Evolutionary conservation across 2,888 invertebrate genomes (phyloP).

Genomic region (Lycia hirtaria): DNA sequence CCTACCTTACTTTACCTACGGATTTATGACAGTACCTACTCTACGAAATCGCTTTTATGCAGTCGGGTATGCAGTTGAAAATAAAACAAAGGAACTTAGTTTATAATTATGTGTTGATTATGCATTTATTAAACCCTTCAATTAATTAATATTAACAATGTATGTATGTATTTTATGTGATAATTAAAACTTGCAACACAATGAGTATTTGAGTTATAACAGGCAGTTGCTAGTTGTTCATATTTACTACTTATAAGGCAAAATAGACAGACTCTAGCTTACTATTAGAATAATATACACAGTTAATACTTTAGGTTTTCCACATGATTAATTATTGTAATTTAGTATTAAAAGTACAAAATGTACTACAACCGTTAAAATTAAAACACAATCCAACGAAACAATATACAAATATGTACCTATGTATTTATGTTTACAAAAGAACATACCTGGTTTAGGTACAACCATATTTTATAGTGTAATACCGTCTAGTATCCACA

Average conservation of each 20-base stretch:
- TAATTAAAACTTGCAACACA: conserved; percentile 33
- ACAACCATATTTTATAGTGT: too few relatives aligned
- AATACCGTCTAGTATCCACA: not conserved
- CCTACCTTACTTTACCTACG: too few relatives aligned
- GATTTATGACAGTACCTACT: too few relatives aligned
- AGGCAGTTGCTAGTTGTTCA: conserved; percentile 28
- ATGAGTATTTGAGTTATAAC: conserved; percentile 42
- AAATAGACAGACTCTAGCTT: conserved; percentile 15
- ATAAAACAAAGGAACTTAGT: conserved; percentile 16
- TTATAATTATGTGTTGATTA: conserved; percentile 36
- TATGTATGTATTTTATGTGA: conserved; percentile 22
- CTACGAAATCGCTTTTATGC: too few relatives aligned
- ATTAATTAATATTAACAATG: conserved; percentile 47
- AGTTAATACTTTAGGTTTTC: too few relatives aligned
- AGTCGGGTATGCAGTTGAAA: too few relatives aligned
- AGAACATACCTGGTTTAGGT: too few relatives aligned
- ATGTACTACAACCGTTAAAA: not conserved
- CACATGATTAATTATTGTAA: not conserved
- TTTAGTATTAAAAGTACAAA: not conserved
- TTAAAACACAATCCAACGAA: not conserved
- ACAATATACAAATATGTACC: too few relatives aligned
- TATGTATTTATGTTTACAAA: too few relatives aligned
- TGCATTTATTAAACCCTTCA: conserved; percentile 63
- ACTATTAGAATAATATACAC: conserved; percentile 1
- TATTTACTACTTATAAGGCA: conserved; percentile 11